Percentiles rank a stretch among this genome's conserved stretches.
These are phyloP conservation scores for Drosophila diplacantha DNA, from an alignment of 2,888 invertebrate genomes.

Conservation along the genomic window DNA sequence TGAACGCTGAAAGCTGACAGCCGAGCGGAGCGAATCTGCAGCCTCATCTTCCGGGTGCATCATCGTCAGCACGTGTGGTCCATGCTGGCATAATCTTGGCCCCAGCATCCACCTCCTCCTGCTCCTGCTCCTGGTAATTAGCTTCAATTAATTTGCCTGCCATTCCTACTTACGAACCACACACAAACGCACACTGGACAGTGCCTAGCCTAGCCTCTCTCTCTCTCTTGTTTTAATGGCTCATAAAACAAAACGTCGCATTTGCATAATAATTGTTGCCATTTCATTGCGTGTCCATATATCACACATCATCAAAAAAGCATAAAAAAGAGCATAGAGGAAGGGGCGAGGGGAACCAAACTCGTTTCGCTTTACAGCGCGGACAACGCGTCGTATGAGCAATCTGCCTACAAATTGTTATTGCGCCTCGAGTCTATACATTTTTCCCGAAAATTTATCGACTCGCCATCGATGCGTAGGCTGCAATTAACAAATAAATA, in stretches of 20 bases:
- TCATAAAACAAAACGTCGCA: constrained; percentile 59
- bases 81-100: constrained; percentile 18
- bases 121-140: constrained; percentile 52
- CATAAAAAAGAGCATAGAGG: constrained; percentile 42
- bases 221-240: constrained; percentile 34
- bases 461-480: constrained; percentile 20
- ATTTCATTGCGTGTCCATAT: constrained; percentile 62
- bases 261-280: constrained; percentile 54
- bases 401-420: constrained; percentile 20
- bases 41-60: constrained; percentile 62
- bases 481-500: constrained; percentile 17
- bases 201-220: constrained; percentile 16
- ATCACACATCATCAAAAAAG: constrained; percentile 64
- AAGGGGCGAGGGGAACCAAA: constrained; percentile 14
- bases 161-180: constrained; percentile 37
- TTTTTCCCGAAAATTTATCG: constrained; percentile 15
- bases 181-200: constrained; percentile 23
- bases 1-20: constrained; percentile 1
- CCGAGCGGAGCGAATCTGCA: constrained; percentile 32
- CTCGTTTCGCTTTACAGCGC: constrained; percentile 47
- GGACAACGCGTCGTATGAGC: constrained; percentile 50
- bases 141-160: constrained; percentile 65
- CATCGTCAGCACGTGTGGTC: constrained; percentile 46
- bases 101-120: constrained; percentile 5
- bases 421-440: constrained; percentile 4